Evolutionary conservation across 92 coral and sea anemone genomes (phyloP).

Genomic region (Epizoanthus rinbou): DNA sequence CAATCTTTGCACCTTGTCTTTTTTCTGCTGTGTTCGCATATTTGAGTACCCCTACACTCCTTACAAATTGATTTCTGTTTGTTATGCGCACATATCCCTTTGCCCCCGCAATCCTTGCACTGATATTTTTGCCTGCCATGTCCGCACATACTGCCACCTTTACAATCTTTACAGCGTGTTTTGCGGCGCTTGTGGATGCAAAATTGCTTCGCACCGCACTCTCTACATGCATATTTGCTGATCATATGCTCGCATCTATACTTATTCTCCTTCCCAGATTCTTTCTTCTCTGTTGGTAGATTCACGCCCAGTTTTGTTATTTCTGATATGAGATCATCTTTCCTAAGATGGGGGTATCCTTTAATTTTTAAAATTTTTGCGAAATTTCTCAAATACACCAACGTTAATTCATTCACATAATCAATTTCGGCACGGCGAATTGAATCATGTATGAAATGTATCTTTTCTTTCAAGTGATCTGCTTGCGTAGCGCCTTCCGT

Average conservation of each 20-base stretch:
- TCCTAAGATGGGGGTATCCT: no score
- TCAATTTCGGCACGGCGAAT: no score
- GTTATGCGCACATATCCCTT: conserved; percentile 46
- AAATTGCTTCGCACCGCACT: conserved; percentile 30
- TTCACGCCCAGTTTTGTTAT: no score
- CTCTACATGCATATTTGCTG: conserved; percentile 41
- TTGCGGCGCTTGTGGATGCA: conserved; percentile 46
- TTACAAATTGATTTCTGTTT: conserved; percentile 49
- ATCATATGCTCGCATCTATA: conserved; percentile 28
- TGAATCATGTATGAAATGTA: no score
- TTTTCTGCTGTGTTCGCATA: conserved; percentile 59
- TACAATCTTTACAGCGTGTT: conserved; percentile 21
- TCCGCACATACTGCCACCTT: conserved; percentile 45
- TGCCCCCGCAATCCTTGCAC: conserved; percentile 51
- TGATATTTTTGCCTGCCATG: conserved; percentile 44
- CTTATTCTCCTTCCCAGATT: no score
- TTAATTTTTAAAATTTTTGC: no score
- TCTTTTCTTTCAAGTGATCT: no score
- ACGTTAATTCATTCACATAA: no score
- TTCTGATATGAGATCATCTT: no score
- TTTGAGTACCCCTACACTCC: conserved; percentile 52
- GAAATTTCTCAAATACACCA: no score
- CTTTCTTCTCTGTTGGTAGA: no score
- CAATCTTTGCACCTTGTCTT: conserved; percentile 47
- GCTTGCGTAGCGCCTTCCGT: no score